Conservation (phyloP, 2,888 invertebrate species). For the Dryobotodes eremita region DNA sequence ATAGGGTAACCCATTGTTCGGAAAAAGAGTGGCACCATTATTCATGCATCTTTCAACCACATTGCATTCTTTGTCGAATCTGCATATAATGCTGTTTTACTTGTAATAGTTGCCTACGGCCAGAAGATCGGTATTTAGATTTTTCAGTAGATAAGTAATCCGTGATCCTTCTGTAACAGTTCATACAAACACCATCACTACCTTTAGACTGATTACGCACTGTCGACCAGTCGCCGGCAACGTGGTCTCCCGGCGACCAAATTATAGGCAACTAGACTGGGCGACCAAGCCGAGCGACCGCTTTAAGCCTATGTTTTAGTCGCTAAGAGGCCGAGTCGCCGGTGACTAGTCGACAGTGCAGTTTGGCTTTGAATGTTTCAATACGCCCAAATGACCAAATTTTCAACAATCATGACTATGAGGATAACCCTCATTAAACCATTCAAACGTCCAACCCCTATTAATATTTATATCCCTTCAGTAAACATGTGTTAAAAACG, state of each 20-base stretch:
- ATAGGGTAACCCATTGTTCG: background rate
- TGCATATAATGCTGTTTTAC: background rate
- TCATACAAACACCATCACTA: background rate
- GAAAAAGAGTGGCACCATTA: background rate
- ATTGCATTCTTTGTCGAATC: background rate
- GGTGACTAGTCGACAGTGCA: too few species aligned
- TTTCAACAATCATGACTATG: constrained; percentile 7
- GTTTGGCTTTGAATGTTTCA: constrained; percentile 7
- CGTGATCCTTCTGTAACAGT: background rate
- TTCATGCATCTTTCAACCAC: background rate
- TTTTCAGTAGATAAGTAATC: background rate
- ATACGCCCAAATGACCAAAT: constrained; percentile 11
- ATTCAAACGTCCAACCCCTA: constrained; percentile 36
- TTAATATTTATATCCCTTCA: constrained; percentile 60
- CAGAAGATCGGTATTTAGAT: background rate
- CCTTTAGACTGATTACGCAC: too few species aligned
- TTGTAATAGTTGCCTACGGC: background rate
- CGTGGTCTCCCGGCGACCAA: too few species aligned
- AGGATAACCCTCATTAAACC: constrained; percentile 45
- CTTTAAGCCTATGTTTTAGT: too few species aligned
- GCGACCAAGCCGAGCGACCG: too few species aligned
- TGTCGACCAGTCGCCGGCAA: too few species aligned
- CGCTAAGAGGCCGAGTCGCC: too few species aligned
- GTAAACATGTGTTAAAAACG: constrained; percentile 64
- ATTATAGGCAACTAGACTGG: too few species aligned